A percentile compares a stretch with the other conserved stretches of the same genome.
phyloP scores from a whole-genome alignment of 2,113 vertebrate species.

The Felis catus region F.catus_Fca126_mat1.0 CM031414.1:121681501-121682000 shows the following conservation, averaged over 20 bases:
- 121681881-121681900: neutral
- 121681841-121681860: neutral
- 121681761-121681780: neutral
- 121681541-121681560: slow-evolving; percentile 87
- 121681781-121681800: neutral
- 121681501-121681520: slow-evolving; percentile 86
- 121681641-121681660: neutral
- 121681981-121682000: slow-evolving; percentile 30
- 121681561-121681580: slow-evolving; percentile 83
- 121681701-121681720: rapidly evolving
- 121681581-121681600: slow-evolving; percentile 81
- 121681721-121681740: neutral
- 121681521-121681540: slow-evolving; percentile 83
- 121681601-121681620: slow-evolving; percentile 75
- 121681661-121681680: rapidly evolving
- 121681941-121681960: neutral
- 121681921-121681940: neutral
- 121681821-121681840: neutral
- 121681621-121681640: rapidly evolving
- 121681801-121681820: neutral
- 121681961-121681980: slow-evolving; percentile 16
- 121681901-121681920: neutral
- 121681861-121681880: neutral
- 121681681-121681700: neutral
- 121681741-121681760: neutral